Evolutionary conservation across 1,140 invertebrate genomes (phyloP).

Genomic region (Drosophila bocki): DNA sequence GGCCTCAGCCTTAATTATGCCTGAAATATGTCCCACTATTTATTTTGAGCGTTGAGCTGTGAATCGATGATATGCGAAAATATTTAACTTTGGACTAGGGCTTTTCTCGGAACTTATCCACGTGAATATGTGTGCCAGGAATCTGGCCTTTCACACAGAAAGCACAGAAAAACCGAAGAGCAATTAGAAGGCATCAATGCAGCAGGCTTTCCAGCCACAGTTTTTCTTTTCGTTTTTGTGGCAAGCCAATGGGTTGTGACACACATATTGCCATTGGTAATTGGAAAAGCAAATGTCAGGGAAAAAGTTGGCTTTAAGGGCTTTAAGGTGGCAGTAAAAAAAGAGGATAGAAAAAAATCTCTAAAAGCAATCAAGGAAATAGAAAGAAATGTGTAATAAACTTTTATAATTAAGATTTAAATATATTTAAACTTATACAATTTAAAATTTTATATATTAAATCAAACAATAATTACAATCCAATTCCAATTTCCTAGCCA

Average conservation of each 20-base stretch:
- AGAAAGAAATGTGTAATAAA: too few species aligned
- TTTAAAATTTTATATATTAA: not conserved
- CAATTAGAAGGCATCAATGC: slow-evolving; percentile 31
- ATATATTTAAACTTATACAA: too few species aligned
- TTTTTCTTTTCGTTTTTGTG: slow-evolving; percentile 13
- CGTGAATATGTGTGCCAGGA: not conserved
- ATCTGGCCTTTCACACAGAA: slow-evolving; percentile 3
- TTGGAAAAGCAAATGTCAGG: slow-evolving; percentile 4
- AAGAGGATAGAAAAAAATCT: too few species aligned
- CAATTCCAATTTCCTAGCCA: not conserved
- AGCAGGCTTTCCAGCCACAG: not conserved
- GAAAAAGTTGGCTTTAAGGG: too few species aligned
- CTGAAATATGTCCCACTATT: slow-evolving; percentile 47
- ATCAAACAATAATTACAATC: too few species aligned
- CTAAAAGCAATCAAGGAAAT: not conserved
- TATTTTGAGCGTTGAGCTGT: slow-evolving; percentile 28
- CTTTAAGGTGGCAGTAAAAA: not conserved
- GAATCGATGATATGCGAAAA: slow-evolving; percentile 25
- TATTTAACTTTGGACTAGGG: slow-evolving; percentile 14
- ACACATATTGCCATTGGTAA: slow-evolving; percentile 11
- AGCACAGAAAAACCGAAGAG: slow-evolving; percentile 16
- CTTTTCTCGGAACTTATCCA: not conserved
- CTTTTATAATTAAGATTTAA: not conserved
- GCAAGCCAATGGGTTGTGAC: slow-evolving; percentile 23
- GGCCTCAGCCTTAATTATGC: slow-evolving; percentile 38